Evolutionary conservation across 1,140 invertebrate genomes (phyloP).

Genomic region (Mercenaria mercenaria): DNA sequence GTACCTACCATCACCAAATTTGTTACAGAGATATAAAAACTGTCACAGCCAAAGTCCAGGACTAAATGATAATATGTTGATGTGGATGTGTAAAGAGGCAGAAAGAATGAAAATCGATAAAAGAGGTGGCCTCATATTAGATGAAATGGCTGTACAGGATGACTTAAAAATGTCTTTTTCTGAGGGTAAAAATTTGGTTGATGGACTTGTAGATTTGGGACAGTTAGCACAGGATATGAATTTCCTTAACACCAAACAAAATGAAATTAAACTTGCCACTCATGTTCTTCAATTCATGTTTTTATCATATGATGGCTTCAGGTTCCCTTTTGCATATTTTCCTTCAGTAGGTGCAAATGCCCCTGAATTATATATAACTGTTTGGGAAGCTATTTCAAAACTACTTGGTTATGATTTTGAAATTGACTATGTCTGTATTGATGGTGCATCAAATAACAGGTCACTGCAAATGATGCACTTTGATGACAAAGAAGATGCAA

Average conservation of each 20-base stretch:
- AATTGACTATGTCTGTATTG: constrained; percentile 48
- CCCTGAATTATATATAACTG: constrained; percentile 45
- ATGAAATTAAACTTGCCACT: constrained; percentile 43
- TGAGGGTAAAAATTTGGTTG: constrained; percentile 12
- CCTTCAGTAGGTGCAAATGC: constrained; percentile 55
- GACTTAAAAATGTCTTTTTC: constrained; percentile 28
- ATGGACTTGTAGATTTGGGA: constrained; percentile 10
- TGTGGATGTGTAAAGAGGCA: constrained; percentile 27
- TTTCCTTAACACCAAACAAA: constrained; percentile 49
- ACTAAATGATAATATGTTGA: constrained; percentile 13
- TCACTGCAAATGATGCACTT: constrained; percentile 64
- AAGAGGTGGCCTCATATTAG: constrained; percentile 5
- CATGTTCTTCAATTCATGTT: constrained; percentile 64
- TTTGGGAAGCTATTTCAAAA: constrained; percentile 59
- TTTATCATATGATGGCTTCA: constrained; percentile 54
- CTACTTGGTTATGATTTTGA: constrained; percentile 43
- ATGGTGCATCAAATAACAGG: constrained; percentile 62
- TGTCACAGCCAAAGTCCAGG: constrained; percentile 9
- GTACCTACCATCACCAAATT: background rate
- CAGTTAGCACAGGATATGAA: constrained; percentile 11
- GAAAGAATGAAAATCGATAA: constrained; percentile 2
- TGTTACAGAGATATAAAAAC: constrained; percentile 31
- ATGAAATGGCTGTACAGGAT: constrained; percentile 32
- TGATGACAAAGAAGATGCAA: background rate
- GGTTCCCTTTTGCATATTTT: constrained; percentile 60